Evolutionary conservation across 1,140 invertebrate species (phyloP), one percentile per base, ranked within the genome.

Genomic region (Platyscapa corneri): DNA sequence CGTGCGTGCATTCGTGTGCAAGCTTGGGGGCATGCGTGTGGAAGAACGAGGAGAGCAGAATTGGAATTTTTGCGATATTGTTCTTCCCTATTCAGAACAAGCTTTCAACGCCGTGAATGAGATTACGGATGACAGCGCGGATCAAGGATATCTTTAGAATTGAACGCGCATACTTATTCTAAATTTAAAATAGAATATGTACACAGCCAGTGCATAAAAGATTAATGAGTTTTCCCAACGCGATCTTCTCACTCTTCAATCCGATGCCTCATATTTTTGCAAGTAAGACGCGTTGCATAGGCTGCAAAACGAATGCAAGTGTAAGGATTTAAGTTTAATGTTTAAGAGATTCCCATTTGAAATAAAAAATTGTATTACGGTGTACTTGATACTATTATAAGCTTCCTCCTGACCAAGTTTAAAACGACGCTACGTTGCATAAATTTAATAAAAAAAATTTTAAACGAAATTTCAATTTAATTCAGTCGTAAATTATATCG

Each of bases 141-240:
- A 74, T 74, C 70, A 74, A n/a, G 70, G 70, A 74, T 42, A 42
- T n/a, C 70, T 74, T 74, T 74, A 42, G 37, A 74, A 74, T 39
- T n/a, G 23, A 42, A 23, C 70, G n/a, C 10, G 7, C 23, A n/a
- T 74, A 42, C 27, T 74, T 74, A 74, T 74, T 74, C 20, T 27
- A 42, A 70, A 70, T 74, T 42, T 74, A 42, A 42, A 74, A 74
- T 42, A 39, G 18, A 37, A 32, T 70, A 6, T n/a, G 5, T 74
- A 74, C 2, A 42, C n/a, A 39, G 42, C 42, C 23, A 8, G 27
- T n/a, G 12, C 20, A 74, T 42, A 42, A 74, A 74, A n/a, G 70
- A 74, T 42, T 74, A 74, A 74, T 74, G 39, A 74, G 42, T 74
- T 74, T 74, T 18, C 3, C n/a, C 3, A 10, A 1, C 30, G 30